Evolutionary conservation across 37 sponge, comb jelly and placozoan genomes (phyloP).

Genomic region (Bolinopsis microptera): DNA sequence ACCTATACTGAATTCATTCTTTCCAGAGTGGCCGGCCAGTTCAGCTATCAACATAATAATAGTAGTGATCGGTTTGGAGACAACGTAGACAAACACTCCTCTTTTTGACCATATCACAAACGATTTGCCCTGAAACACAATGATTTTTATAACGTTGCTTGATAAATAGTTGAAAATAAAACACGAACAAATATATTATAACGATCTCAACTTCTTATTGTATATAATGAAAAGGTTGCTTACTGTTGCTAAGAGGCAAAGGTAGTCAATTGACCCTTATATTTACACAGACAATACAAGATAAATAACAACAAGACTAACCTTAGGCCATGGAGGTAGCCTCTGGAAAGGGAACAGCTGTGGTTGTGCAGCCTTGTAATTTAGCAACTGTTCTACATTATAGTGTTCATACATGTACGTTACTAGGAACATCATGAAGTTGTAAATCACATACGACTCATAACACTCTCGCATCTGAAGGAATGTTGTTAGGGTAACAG

Average conservation of each 20-base stretch:
- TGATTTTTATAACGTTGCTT: too few species aligned
- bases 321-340: slow-evolving; percentile 67
- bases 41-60: slow-evolving; percentile 16
- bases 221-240: too few species aligned
- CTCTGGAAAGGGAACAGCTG: slow-evolving; percentile 76
- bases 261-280: too few species aligned
- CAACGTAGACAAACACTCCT: slow-evolving; percentile 61
- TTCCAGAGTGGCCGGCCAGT: slow-evolving; percentile 20
- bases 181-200: too few species aligned
- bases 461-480: slow-evolving; percentile 77
- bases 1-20: slow-evolving; percentile 60
- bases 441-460: slow-evolving; percentile 91
- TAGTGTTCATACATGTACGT: slow-evolving; percentile 74
- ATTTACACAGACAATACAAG: too few species aligned
- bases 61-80: slow-evolving; percentile 49
- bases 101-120: slow-evolving; percentile 56
- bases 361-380: slow-evolving; percentile 62
- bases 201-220: too few species aligned
- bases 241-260: too few species aligned
- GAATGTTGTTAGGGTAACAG: not conserved
- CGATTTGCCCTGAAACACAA: slow-evolving; percentile 60
- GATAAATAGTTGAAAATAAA: too few species aligned
- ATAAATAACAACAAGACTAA: not conserved
- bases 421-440: slow-evolving; percentile 84
- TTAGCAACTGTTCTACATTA: slow-evolving; percentile 69